Evolutionary conservation across 2,113 vertebrate genomes (phyloP).

Genomic region (zebrafish (Danio rerio)): DNA sequence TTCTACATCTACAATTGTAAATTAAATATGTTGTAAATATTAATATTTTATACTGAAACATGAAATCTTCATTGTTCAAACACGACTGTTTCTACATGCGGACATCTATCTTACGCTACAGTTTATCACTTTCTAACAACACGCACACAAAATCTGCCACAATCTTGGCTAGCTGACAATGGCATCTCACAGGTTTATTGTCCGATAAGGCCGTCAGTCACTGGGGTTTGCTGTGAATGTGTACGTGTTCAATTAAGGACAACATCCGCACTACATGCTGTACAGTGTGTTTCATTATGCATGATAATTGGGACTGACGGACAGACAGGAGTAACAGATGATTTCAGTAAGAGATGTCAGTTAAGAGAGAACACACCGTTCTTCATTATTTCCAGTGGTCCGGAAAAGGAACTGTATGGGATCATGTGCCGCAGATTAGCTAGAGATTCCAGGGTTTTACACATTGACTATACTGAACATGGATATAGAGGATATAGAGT

Average conservation of each 20-base stretch:
- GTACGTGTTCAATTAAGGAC: slow-evolving; percentile 25
- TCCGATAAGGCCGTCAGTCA: slow-evolving; percentile 3
- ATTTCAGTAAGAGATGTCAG: slow-evolving; percentile 65
- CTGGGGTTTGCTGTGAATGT: neutral
- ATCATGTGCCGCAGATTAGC: slow-evolving; percentile 67
- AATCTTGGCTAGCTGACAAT: neutral
- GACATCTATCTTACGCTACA: neutral
- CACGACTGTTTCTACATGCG: neutral
- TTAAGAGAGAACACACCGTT: slow-evolving; percentile 63
- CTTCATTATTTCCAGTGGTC: slow-evolving; percentile 62
- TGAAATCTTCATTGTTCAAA: slow-evolving; percentile 25
- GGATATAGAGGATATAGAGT: neutral
- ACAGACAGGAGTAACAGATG: slow-evolving; percentile 56
- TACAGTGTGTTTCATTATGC: slow-evolving; percentile 26
- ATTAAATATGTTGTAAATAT: too few relatives aligned
- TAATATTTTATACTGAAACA: neutral
- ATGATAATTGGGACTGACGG: slow-evolving; percentile 16
- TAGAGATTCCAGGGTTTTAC: slow-evolving; percentile 39
- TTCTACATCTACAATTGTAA: too few relatives aligned
- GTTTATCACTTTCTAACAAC: neutral
- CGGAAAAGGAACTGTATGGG: slow-evolving; percentile 43
- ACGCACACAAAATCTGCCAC: slow-evolving; percentile 11
- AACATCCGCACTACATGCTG: slow-evolving; percentile 1
- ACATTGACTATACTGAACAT: neutral
- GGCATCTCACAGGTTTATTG: slow-evolving; percentile 20